Evolutionary conservation across 2,113 vertebrate species (phyloP), one percentile per base, ranked within the genome.

Genomic region (Ammodytes dubius): DNA sequence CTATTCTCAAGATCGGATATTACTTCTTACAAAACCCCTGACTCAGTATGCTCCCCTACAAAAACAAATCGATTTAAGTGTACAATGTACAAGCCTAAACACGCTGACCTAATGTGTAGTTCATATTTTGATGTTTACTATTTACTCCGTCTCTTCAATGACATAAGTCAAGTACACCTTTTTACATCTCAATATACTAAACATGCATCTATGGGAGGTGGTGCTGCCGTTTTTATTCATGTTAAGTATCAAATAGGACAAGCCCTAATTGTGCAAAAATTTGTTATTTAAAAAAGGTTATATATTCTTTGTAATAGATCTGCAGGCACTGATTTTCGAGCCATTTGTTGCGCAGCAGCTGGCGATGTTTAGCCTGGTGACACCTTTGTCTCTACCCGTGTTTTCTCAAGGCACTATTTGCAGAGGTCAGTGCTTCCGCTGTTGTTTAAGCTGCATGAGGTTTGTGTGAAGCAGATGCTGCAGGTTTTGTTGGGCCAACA

Each of bases 281-380:
- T 4, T 37, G 50, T 1, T 3, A 9, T 11, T 65, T 59, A 45
- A 61, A 52, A 56, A 50, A 7, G 4, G 8, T 52, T 12, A 17
- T 14, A 11, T 56, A 42, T 27, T 64, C 10, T 68, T 46, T 63
- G 47, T 11, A 45, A 59, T 76, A 59, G 59, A 64, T 43, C 37
- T 35, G 15, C 43, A 59, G 47, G 6, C 46, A 35, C n/a, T 19
- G 46, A n/a, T 74, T 14, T 40, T 19, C 35, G 43, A 74, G 42
- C 47, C 59, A 52, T 12, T 71, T 59, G 68, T 39, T n/a, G 61
- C 69, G 89, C 86, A 86, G 79, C 89, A 91, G 89, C 84, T 92
- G 86, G 73, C 69, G 69, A 60, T 81, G 50, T 88, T 91, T 76
- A 70, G 74, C 69, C 67, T 56, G 71, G 78, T 79, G 66, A 54